These are phyloP conservation scores for Sarcophaga carnaria DNA, from an alignment of 2,888 invertebrate species.

Conservation along the genomic window DNA sequence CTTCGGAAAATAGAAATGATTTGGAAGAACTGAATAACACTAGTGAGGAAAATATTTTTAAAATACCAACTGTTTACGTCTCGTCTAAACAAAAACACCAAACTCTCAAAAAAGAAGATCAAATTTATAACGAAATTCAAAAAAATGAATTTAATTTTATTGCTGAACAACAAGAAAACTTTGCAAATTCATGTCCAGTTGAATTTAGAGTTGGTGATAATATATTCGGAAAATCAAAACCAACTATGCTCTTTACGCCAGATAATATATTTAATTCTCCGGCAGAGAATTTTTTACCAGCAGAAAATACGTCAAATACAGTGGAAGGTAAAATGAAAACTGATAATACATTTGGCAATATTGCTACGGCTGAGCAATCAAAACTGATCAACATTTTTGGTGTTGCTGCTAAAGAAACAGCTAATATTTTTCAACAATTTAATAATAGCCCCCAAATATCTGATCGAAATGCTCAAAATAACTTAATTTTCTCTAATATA, in stretches of 20 bases:
- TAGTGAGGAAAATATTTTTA: slow-evolving; percentile 75
- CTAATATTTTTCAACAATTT: slow-evolving; percentile 65
- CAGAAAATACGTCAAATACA: slow-evolving; percentile 32
- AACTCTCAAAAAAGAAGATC: slow-evolving; percentile 50
- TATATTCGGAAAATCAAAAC: slow-evolving; percentile 24
- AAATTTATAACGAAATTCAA: slow-evolving; percentile 7
- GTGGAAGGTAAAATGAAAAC: slow-evolving; percentile 3
- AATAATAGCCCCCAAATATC: slow-evolving; percentile 7
- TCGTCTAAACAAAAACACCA: slow-evolving; percentile 73
- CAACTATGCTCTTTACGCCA: neutral
- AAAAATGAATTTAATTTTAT: slow-evolving; percentile 40
- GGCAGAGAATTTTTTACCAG: neutral
- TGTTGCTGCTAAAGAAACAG: slow-evolving; percentile 62
- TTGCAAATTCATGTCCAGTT: neutral
- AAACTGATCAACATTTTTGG: slow-evolving; percentile 61
- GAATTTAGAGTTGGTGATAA: slow-evolving; percentile 45
- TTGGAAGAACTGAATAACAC: neutral
- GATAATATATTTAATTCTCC: slow-evolving; percentile 51
- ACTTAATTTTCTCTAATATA: slow-evolving; percentile 70
- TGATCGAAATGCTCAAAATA: slow-evolving; percentile 62
- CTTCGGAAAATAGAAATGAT: neutral
- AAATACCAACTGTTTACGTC: slow-evolving; percentile 75
- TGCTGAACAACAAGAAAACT: slow-evolving; percentile 31
- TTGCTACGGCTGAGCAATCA: neutral
- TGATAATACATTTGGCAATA: slow-evolving; percentile 49